Evolutionary conservation across 2,888 invertebrate species (phyloP), one percentile per base, ranked within the genome.

Genomic region (Conops quadrifasciatus): DNA sequence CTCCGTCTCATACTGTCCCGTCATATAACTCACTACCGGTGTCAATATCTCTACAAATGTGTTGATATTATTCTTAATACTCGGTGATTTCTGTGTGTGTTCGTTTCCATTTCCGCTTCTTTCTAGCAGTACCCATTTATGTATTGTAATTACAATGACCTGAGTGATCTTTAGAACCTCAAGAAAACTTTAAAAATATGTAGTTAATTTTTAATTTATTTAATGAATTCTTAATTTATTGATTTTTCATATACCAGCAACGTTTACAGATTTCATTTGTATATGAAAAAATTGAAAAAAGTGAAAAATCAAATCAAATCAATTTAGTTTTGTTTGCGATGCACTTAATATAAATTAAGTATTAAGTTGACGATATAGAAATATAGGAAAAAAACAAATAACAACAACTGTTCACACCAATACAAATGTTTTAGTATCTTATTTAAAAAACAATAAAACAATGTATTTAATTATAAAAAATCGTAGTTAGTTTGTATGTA

Each of bases 161-260:
- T 49, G 49, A 49, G 49, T 3, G 11, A 15, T 15, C 49, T 49
- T 19, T 4, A 49, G 49, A 15, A 3, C 11, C 49, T 49, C 4
- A 49, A 49, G 3, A 49, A 3, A 49, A 49, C 49, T 19, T n/a
- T 51, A 51, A 51, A 51, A 16, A 7, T 51, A 21, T 21, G 24
- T 56, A 56, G 56, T 21, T 56, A 56, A 56, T 56, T 56, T 21
- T 56, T 24, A 36, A n/a, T 56, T 56, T 21, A 56, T 21, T 56
- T 24, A 21, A 24, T 56, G n/a, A 21, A 56, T 56, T 21, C n/a
- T 56, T 56, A 56, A 56, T 56, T 56, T 56, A 24, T 56, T 56
- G 24, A 56, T 21, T 56, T n/a, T 56, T 56, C 5, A 56, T n/a
- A n/a, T n/a, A n/a, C n/a, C n/a, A n/a, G n/a, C n/a, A n/a, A n/a